phyloP scores from a whole-genome alignment of 1,140 invertebrate species.

The Belonocnema kinseyi region DNA sequence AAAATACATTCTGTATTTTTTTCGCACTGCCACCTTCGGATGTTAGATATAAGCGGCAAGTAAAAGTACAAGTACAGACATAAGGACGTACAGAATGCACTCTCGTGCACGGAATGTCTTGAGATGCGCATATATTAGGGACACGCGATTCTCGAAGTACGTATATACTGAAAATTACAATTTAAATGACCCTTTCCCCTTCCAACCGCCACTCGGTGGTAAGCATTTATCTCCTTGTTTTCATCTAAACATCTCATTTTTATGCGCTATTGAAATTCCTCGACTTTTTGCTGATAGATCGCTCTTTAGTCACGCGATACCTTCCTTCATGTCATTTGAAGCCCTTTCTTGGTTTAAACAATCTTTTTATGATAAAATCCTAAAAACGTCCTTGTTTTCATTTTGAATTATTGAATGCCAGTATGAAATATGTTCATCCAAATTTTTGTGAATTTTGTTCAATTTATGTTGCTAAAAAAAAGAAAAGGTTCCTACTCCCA shows the following conservation, averaged over 20 bases:
- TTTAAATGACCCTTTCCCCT: constrained; percentile 69
- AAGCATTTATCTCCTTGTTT: constrained; percentile 70
- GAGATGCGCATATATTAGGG: constrained; percentile 74
- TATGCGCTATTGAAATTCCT: constrained; percentile 73
- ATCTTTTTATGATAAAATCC: constrained; percentile 40
- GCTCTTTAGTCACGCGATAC: constrained; percentile 57
- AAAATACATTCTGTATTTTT: constrained; percentile 31
- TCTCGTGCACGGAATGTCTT: constrained; percentile 69
- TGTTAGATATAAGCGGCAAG: constrained; percentile 43
- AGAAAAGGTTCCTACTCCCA: too few species aligned
- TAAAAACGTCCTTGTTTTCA: too few species aligned
- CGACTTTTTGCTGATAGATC: constrained; percentile 54
- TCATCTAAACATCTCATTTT: constrained; percentile 76
- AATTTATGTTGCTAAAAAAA: too few species aligned
- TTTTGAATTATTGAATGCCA: too few species aligned
- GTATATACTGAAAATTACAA: constrained; percentile 71
- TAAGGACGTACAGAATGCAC: constrained; percentile 52
- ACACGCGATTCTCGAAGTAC: constrained; percentile 70
- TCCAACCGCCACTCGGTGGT: constrained; percentile 51
- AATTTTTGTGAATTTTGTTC: too few species aligned
- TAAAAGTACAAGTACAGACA: constrained; percentile 49
- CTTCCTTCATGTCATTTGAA: constrained; percentile 29
- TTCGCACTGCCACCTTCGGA: constrained; percentile 42
- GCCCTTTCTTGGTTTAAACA: constrained; percentile 50
- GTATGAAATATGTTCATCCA: too few species aligned